These are phyloP conservation scores for Danio jaintianensis DNA, from an alignment of 2,797 vertebrate genomes.

Conservation along the genomic window DNA sequence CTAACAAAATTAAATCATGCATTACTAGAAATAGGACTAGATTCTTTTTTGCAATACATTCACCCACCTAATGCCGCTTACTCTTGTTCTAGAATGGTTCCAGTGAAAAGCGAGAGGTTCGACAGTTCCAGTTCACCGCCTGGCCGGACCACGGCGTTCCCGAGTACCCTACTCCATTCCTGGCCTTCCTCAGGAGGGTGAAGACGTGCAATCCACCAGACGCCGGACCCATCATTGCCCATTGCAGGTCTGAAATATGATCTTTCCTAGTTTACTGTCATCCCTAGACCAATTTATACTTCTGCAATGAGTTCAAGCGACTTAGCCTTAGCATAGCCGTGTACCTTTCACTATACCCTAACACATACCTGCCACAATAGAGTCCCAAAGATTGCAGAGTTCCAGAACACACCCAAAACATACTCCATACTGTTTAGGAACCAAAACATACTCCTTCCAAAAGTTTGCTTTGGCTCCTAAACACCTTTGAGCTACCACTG, in stretches of 20 bases:
- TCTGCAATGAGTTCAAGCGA: too few relatives aligned
- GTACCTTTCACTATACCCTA: too few relatives aligned
- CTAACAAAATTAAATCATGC: neutral
- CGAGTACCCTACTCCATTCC: conserved; percentile 95
- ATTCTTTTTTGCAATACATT: neutral
- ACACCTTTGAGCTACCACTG: too few relatives aligned
- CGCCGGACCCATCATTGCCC: conserved; percentile 92
- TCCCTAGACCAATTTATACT: too few relatives aligned
- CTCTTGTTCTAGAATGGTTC: conserved; percentile 88
- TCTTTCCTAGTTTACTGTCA: too few relatives aligned
- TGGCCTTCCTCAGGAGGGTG: conserved; percentile 96
- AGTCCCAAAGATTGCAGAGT: too few relatives aligned
- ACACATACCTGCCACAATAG: too few relatives aligned
- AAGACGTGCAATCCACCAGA: conserved; percentile 98
- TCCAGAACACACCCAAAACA: too few relatives aligned
- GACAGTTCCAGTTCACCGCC: conserved; percentile 98
- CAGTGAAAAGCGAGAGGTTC: conserved; percentile 95
- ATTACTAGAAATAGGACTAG: neutral
- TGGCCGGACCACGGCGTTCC: conserved; percentile 98
- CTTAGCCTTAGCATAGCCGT: too few relatives aligned
- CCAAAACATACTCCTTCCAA: too few relatives aligned
- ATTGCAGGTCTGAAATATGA: conserved; percentile 88
- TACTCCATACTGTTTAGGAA: too few relatives aligned
- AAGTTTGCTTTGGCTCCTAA: too few relatives aligned
- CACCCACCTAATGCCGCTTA: neutral